These are phyloP conservation scores for Ptiloglossa arizonensis DNA, from an alignment of 1,140 invertebrate species.

Conservation along the genomic window DNA sequence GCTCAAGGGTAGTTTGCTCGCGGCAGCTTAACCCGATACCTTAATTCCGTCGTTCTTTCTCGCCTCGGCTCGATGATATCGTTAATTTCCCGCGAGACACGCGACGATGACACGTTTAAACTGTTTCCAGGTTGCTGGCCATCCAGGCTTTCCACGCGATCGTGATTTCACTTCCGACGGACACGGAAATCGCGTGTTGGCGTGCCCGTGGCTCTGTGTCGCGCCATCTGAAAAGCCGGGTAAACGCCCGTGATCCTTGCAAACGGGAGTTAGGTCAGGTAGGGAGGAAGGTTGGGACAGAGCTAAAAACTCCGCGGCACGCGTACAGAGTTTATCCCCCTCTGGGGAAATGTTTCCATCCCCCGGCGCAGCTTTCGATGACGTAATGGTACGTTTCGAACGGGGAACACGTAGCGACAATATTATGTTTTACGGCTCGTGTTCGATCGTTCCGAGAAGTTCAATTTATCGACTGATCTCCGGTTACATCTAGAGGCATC, in stretches of 20 bases:
- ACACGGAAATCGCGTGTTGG: slow-evolving; percentile 69
- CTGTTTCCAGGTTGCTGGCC: slow-evolving; percentile 31
- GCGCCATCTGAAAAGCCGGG: slow-evolving; percentile 37
- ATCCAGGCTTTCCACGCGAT: slow-evolving; percentile 49
- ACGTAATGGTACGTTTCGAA: slow-evolving; percentile 43
- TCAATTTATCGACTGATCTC: slow-evolving; percentile 58
- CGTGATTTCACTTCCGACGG: slow-evolving; percentile 65
- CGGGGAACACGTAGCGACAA: slow-evolving; percentile 31
- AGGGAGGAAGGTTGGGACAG: not conserved
- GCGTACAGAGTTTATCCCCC: slow-evolving; percentile 25
- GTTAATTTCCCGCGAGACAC: slow-evolving; percentile 30
- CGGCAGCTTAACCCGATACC: not conserved
- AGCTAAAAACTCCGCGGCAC: slow-evolving; percentile 51
- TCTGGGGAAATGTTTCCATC: slow-evolving; percentile 33
- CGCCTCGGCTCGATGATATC: slow-evolving; percentile 26
- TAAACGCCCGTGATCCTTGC: slow-evolving; percentile 35
- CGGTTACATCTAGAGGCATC: too few relatives aligned
- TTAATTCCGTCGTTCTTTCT: slow-evolving; percentile 25
- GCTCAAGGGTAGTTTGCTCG: too few relatives aligned
- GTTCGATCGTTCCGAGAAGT: slow-evolving; percentile 32
- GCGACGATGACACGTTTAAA: slow-evolving; percentile 53
- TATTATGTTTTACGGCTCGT: slow-evolving; percentile 46
- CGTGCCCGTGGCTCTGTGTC: slow-evolving; percentile 53
- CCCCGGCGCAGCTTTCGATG: slow-evolving; percentile 24
- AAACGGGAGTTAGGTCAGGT: too few relatives aligned